A percentile compares a stretch with the other conserved stretches of the same genome.
phyloP scores from a whole-genome alignment of 1,140 invertebrate species.

The Cyphomyrmex costatus region DNA sequence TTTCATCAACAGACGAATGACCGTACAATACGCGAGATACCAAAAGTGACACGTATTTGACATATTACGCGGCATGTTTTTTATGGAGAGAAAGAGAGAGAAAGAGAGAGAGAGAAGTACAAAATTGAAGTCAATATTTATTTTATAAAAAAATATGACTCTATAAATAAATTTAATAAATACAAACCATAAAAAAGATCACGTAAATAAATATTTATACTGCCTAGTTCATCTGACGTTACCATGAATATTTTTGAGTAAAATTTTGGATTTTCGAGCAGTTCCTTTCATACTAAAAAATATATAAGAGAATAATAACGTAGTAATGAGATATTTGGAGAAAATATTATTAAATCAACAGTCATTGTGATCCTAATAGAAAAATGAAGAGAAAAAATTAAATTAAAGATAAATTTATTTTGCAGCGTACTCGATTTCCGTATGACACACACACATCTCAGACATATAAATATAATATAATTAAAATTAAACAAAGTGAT shows the following conservation, averaged over 20 bases:
- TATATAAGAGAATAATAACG: background rate
- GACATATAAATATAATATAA: background rate
- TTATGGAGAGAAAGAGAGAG: background rate
- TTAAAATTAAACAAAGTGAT: background rate
- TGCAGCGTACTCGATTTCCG: background rate
- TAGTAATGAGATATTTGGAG: background rate
- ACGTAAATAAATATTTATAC: slow-evolving; percentile 20
- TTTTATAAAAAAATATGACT: slow-evolving; percentile 25
- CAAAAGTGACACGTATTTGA: background rate
- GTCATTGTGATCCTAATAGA: background rate
- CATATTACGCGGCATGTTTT: slow-evolving; percentile 19
- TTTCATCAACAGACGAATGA: background rate
- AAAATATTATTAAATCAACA: background rate
- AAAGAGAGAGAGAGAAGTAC: no score
- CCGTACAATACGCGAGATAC: background rate
- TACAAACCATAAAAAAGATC: background rate
- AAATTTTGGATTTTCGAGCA: background rate
- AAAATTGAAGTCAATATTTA: background rate
- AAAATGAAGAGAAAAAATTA: background rate
- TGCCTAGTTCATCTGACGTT: background rate
- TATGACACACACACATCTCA: background rate
- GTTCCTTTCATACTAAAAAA: background rate
- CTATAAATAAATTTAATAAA: slow-evolving; percentile 3
- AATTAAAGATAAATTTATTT: slow-evolving; percentile 23
- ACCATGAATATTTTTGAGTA: background rate